Evolutionary conservation across 2,113 vertebrate genomes (phyloP), one percentile per base, ranked within the genome.

Genomic region (Opisthocomus hoazin): DNA sequence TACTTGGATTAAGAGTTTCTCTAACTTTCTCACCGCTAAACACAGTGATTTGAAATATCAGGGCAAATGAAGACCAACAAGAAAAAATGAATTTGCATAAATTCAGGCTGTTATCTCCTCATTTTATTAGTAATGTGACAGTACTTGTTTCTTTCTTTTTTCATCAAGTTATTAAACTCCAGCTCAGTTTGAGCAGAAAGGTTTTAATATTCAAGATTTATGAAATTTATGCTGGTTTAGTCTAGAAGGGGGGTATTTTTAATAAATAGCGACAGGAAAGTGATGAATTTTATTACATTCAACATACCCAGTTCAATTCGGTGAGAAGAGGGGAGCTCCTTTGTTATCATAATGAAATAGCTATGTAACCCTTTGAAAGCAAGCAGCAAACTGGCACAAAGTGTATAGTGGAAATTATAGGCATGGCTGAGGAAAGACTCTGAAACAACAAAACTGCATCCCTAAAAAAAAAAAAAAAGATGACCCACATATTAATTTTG

Each of bases 341-440:
- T 99, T 78, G 98, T 98, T 89, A 99, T 97, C 60, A 97, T 97
- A 87, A 98, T 98, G 96, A 99, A 99, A 95, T 99, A 99, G 94
- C 97, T 99, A 87, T 99, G 99, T 70, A 99, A 98, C 65, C 99
- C 99, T 97, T 99, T 99, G 97, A 99, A 99, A 95, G 99, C 99
- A 70, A 98, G 97, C 81, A 99, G 98, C 95, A 99, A 98, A 96
- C 95, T 98, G 95, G 99, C 98, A 98, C 99, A 99, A 73, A 99
- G 98, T 32, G 98, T 99, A 51, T 99, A 98, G 97, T 99, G 99
- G 87, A 99, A 98, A 97, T 97, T 98, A 96, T 99, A 99, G 95
- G 99, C 99, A 93, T 99, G 99, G 89, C 99, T 99, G 88, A 99
- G 98, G 97, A 99, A 99, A 95, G 98, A 97, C 50, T 99, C 99